Evolutionary conservation across 2,888 invertebrate species (phyloP).

Genomic region (Limulus polyphemus): DNA sequence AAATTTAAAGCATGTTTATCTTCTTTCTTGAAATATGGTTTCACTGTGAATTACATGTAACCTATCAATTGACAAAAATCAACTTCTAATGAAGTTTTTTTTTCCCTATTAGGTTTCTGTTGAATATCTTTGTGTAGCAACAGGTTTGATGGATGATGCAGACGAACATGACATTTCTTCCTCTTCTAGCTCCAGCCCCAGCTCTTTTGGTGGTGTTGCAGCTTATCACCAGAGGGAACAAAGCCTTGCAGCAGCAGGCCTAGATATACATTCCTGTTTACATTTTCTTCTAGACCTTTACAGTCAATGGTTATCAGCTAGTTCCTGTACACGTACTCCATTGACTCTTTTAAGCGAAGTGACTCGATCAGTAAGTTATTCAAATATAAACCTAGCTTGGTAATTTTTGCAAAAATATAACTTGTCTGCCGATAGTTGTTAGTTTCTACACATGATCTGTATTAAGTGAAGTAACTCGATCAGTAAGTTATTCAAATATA

Average conservation of each 20-base stretch:
- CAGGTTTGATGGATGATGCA: conserved; percentile 23
- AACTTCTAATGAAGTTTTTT: background rate
- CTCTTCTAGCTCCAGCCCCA: conserved; percentile 21
- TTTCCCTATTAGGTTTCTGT: conserved; percentile 44
- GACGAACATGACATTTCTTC: conserved; percentile 18
- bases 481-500: conserved; percentile 36
- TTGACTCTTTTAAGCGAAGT: conserved; percentile 38
- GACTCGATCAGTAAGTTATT: conserved; percentile 39
- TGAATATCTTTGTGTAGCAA: conserved; percentile 47
- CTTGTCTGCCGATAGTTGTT: no score
- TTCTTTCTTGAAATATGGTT: no score
- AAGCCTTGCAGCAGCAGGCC: conserved; percentile 40
- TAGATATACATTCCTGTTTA: conserved; percentile 84
- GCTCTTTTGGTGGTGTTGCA: conserved; percentile 11
- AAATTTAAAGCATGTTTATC: no score
- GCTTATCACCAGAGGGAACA: conserved; percentile 26
- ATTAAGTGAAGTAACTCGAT: conserved; percentile 38
- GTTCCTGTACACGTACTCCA: conserved; percentile 35
- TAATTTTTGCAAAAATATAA: no score
- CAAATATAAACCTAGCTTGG: conserved; percentile 6
- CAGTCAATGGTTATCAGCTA: conserved; percentile 54
- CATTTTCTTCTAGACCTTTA: conserved; percentile 84
- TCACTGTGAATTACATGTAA: no score
- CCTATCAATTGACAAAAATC: no score
- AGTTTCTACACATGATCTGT: no score